phyloP scores from a whole-genome alignment of 2,888 invertebrate species.

The Margaritifera margaritifera region DNA sequence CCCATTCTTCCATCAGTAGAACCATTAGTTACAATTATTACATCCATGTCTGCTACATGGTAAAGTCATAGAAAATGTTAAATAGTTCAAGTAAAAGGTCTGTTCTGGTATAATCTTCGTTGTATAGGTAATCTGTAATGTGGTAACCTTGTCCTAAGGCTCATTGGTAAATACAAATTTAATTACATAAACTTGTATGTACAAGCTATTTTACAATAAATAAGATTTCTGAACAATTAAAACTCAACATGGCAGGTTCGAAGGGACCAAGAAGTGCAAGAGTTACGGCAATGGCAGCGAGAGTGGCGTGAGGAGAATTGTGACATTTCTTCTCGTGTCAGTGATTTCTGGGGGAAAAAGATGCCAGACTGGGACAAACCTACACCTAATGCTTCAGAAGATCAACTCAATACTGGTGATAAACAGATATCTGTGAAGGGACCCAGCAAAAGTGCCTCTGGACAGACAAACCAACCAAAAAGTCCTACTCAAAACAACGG shows the following conservation, averaged over 20 bases:
- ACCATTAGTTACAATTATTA: no score
- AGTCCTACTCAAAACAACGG: no score
- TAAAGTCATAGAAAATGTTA: no score
- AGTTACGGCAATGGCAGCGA: conserved; percentile 71
- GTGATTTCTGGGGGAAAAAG: conserved; percentile 69
- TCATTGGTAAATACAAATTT: no score
- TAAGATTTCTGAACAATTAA: background rate
- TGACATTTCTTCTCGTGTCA: conserved; percentile 63
- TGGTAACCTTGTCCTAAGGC: no score
- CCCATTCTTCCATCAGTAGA: no score
- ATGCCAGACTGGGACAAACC: conserved; percentile 52
- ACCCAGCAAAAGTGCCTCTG: conserved; percentile 16
- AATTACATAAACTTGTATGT: no score
- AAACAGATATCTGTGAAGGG: conserved; percentile 20
- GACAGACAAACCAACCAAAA: no score
- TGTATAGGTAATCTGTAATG: background rate
- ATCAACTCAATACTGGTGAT: conserved; percentile 15
- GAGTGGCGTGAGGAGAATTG: conserved; percentile 70
- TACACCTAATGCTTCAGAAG: conserved; percentile 29
- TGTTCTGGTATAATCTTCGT: no score
- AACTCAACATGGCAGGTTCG: conserved; percentile 55
- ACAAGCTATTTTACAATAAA: background rate
- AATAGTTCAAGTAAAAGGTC: no score
- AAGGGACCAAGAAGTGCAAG: conserved; percentile 67
- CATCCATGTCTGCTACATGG: no score